Evolutionary conservation across 2,888 invertebrate genomes (phyloP).

Genomic region (Archaeoteleia sp.): DNA sequence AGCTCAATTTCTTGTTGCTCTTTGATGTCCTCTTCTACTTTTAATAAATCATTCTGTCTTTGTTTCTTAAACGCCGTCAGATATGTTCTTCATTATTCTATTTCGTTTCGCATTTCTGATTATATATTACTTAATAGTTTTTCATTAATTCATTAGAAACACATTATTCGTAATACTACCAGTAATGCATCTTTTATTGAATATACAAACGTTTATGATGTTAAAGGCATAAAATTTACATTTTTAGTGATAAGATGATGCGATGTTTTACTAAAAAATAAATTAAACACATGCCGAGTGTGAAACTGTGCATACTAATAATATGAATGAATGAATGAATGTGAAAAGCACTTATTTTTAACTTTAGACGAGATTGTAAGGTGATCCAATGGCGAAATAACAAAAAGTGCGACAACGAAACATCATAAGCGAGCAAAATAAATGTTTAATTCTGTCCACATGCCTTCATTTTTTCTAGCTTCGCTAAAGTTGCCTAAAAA

Average conservation of each 20-base stretch:
- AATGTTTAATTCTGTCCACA: slow-evolving; percentile 75
- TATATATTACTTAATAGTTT: not conserved
- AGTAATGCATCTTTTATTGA: too few relatives aligned
- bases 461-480: slow-evolving; percentile 80
- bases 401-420: slow-evolving; percentile 26
- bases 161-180: too few relatives aligned
- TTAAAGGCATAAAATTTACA: too few relatives aligned
- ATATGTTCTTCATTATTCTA: not conserved
- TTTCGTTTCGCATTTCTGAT: not conserved
- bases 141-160: not conserved
- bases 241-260: too few relatives aligned
- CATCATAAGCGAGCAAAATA: slow-evolving; percentile 52
- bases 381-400: slow-evolving; percentile 32
- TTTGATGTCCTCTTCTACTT: slow-evolving; percentile 81
- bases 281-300: too few relatives aligned
- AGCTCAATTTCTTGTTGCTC: slow-evolving; percentile 80
- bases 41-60: slow-evolving; percentile 76
- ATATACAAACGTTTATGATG: too few relatives aligned
- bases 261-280: too few relatives aligned
- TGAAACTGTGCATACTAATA: too few relatives aligned
- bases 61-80: slow-evolving; percentile 74
- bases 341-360: slow-evolving; percentile 20
- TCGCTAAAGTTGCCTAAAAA: slow-evolving; percentile 78
- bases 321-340: slow-evolving; percentile 2
- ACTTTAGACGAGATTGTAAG: slow-evolving; percentile 16